phyloP scores from a whole-genome alignment of 1,140 invertebrate species.

The Radopholus similis region DNA sequence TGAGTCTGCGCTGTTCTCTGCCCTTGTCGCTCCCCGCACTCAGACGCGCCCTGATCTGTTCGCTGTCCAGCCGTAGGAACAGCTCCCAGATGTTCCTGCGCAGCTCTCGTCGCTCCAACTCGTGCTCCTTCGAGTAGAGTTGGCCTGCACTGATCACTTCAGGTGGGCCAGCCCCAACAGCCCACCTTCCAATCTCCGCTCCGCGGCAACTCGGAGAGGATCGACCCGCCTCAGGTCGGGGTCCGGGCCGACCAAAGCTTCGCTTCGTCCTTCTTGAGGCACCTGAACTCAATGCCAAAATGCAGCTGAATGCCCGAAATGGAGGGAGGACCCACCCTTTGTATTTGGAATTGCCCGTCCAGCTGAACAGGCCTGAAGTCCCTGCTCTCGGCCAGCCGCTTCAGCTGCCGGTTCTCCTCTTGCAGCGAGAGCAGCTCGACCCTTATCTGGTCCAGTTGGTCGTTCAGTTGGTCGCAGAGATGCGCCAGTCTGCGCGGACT shows the following conservation, averaged over 20 bases:
- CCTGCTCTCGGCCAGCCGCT: background rate
- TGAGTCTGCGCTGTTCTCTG: constrained; percentile 13
- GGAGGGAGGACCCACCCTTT: background rate
- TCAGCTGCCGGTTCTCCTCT: constrained; percentile 13
- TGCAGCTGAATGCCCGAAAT: background rate
- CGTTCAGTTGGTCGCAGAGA: too few species aligned
- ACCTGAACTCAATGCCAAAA: background rate
- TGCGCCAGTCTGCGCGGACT: too few species aligned
- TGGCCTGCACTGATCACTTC: too few species aligned
- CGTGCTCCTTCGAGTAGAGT: constrained; percentile 43
- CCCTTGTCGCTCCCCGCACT: background rate
- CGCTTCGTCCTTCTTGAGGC: background rate
- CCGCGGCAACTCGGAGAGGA: constrained; percentile 6
- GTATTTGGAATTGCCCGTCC: constrained; percentile 10
- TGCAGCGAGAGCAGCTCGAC: background rate
- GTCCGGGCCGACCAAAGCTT: background rate
- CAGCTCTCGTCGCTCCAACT: constrained; percentile 26
- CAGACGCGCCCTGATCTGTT: constrained; percentile 5
- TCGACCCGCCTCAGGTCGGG: background rate
- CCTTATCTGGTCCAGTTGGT: background rate
- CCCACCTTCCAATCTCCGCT: background rate
- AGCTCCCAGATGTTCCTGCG: constrained; percentile 33
- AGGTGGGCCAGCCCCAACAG: too few species aligned
- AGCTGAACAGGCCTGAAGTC: background rate
- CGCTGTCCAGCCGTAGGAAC: constrained; percentile 28